A percentile compares a stretch with the other conserved stretches of the same genome.
phyloP scores from a whole-genome alignment of 2,888 invertebrate species.

The Polydrusus cervinus region DNA sequence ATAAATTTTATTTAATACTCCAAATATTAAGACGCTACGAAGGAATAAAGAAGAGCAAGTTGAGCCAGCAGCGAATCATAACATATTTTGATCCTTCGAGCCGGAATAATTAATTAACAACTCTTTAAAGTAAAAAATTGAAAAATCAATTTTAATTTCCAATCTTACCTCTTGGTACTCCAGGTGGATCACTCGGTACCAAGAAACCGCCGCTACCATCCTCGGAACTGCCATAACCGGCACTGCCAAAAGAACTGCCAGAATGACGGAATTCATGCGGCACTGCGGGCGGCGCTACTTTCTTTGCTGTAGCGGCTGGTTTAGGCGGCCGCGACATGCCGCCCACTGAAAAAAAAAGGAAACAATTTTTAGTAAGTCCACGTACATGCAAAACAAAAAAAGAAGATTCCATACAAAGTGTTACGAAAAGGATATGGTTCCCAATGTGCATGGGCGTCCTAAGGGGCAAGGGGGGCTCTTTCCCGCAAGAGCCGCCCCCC shows the following conservation, averaged over 20 bases:
- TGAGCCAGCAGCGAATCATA: no score
- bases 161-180: conserved; percentile 68
- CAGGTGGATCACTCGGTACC: conserved; percentile 73
- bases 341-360: conserved; percentile 82
- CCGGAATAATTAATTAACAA: no score
- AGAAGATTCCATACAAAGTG: neutral
- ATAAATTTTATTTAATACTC: no score
- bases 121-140: no score
- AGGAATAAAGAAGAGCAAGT: no score
- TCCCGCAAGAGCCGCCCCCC: no score
- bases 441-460: no score
- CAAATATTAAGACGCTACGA: no score
- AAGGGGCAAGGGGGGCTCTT: no score
- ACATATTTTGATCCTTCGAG: no score
- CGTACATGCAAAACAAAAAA: neutral
- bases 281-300: conserved; percentile 91
- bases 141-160: no score
- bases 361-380: conserved; percentile 42
- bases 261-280: conserved; percentile 88
- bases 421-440: no score
- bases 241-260: conserved; percentile 85
- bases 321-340: conserved; percentile 91
- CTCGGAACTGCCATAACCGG: conserved; percentile 85
- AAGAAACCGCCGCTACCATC: conserved; percentile 77
- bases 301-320: conserved; percentile 90